A percentile compares a stretch with the other conserved stretches of the same genome.
Conservation (phyloP, 2,113 vertebrate species). For the Cnemophilus loriae region DNA sequence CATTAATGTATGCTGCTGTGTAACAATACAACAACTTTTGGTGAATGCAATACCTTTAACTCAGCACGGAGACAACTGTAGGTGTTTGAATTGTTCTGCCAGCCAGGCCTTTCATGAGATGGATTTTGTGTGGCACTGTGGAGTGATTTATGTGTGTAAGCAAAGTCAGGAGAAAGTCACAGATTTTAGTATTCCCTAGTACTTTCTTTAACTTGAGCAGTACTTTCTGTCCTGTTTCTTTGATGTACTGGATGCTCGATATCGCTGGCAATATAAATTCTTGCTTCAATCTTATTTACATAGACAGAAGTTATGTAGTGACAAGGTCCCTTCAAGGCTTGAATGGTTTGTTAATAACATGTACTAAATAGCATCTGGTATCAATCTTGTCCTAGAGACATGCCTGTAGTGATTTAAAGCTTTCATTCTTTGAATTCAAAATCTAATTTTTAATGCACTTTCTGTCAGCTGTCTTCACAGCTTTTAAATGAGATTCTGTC, state of each 20-base stretch:
- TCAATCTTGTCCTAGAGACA: conserved; percentile 75
- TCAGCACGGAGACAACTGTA: background rate
- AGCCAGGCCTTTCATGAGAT: background rate
- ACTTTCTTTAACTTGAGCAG: conserved; percentile 52
- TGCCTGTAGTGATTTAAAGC: conserved; percentile 76
- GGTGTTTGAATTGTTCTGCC: background rate
- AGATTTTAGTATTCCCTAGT: conserved; percentile 53
- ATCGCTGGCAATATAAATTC: conserved; percentile 62
- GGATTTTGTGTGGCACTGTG: conserved; percentile 8
- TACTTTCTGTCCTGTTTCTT: conserved; percentile 60
- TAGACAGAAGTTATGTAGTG: conserved; percentile 77
- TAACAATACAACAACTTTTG: background rate
- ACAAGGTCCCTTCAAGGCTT: conserved; percentile 79
- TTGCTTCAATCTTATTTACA: conserved; percentile 77
- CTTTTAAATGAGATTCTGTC: conserved; percentile 79
- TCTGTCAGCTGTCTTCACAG: conserved; percentile 76
- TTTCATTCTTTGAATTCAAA: conserved; percentile 78
- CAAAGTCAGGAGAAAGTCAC: conserved; percentile 70
- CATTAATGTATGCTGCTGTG: background rate
- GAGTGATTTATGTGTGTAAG: conserved; percentile 56
- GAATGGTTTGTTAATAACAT: conserved; percentile 78
- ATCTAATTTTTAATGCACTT: conserved; percentile 78
- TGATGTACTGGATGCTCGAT: conserved; percentile 58
- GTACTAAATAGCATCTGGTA: conserved; percentile 78
- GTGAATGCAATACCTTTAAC: background rate